Conservation (phyloP, 2,113 vertebrate species). For the Nycticebus coucang region DNA sequence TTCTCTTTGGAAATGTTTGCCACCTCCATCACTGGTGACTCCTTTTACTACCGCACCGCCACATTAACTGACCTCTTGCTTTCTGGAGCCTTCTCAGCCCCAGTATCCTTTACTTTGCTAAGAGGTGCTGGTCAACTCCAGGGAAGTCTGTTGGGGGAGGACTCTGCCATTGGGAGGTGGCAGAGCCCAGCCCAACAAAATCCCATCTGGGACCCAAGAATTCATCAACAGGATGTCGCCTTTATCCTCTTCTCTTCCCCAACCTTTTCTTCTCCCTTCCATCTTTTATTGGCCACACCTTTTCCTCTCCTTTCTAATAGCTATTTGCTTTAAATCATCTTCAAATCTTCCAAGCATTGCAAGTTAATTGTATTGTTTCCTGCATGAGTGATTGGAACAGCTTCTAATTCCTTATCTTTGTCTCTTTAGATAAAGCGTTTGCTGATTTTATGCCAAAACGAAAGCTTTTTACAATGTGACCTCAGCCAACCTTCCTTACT, state of each 20-base stretch:
- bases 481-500: conserved; percentile 35
- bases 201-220: not conserved
- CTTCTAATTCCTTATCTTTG: conserved; percentile 33
- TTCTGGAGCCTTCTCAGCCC: not conserved
- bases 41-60: not conserved
- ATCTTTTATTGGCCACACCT: not conserved
- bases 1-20: not conserved
- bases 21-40: not conserved
- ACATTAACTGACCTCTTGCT: not conserved
- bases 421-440: conserved; percentile 62
- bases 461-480: conserved; percentile 48
- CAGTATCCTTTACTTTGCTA: not conserved
- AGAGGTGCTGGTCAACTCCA: not conserved
- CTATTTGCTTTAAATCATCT: conserved; percentile 58
- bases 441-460: conserved; percentile 59
- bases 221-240: not conserved
- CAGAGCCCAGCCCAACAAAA: not conserved
- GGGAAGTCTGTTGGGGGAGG: not conserved
- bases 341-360: conserved; percentile 52
- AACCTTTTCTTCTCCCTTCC: not conserved
- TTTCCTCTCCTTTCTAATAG: not conserved
- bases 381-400: conserved; percentile 53
- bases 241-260: not conserved
- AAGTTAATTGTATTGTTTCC: conserved; percentile 70
- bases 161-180: not conserved